These are phyloP conservation scores for Mergus octosetaceus DNA, from an alignment of 2,797 vertebrate species.

Conservation along the genomic window DNA sequence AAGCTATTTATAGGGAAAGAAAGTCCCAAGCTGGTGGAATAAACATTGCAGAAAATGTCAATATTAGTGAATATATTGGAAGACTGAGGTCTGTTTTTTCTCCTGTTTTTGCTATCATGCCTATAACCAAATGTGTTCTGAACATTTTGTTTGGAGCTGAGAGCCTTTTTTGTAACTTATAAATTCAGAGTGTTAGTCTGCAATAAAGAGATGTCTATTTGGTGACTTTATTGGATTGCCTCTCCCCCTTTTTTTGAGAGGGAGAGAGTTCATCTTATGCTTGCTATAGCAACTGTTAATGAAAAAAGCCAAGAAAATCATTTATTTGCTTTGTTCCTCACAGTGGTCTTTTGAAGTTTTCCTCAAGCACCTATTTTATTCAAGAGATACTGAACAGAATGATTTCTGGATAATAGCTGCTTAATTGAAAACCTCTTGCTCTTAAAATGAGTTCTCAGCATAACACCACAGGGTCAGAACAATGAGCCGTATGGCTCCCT, in stretches of 20 bases:
- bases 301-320: neutral
- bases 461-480: accelerated
- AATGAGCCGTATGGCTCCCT: neutral
- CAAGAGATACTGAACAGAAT: neutral
- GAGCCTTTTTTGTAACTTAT: neutral
- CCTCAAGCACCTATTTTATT: neutral
- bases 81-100: neutral
- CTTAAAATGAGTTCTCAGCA: neutral
- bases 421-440: neutral
- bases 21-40: neutral
- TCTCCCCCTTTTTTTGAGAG: accelerated
- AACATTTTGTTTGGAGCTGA: neutral
- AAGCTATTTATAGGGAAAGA: neutral
- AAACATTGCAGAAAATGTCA: neutral
- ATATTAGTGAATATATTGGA: neutral
- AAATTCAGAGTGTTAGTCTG: neutral
- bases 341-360: neutral
- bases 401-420: neutral
- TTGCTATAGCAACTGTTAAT: neutral
- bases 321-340: neutral
- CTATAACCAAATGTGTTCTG: neutral
- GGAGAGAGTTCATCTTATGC: accelerated
- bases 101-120: neutral
- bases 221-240: neutral
- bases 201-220: neutral